phyloP scores from a whole-genome alignment of 2,888 invertebrate genomes.

The Pecten maximus region DNA sequence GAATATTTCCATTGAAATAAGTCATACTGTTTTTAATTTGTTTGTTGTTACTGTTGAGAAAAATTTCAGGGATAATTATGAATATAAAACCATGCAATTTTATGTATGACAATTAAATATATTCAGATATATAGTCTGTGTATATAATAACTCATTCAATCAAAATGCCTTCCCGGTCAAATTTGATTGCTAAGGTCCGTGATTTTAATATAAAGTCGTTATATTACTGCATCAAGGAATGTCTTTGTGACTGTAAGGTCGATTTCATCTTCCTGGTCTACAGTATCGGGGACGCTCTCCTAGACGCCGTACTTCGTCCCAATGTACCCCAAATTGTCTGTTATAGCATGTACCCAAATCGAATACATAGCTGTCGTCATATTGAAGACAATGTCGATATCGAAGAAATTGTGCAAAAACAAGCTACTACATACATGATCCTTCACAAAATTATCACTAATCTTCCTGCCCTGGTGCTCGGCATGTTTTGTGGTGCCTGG shows the following conservation, averaged over 20 bases:
- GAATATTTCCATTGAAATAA: no score
- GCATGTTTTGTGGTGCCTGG: constrained; percentile 80
- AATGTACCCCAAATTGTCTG: constrained; percentile 78
- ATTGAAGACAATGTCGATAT: constrained; percentile 60
- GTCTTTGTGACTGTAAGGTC: constrained; percentile 68
- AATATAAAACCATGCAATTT: background rate
- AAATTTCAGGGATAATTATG: no score
- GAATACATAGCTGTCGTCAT: constrained; percentile 62
- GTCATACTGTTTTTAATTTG: no score
- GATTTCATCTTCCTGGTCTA: constrained; percentile 78
- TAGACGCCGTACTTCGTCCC: constrained; percentile 78
- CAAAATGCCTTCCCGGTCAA: constrained; percentile 25
- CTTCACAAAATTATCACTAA: constrained; percentile 76
- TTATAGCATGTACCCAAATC: constrained; percentile 60
- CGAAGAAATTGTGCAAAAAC: constrained; percentile 74
- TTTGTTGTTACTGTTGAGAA: no score
- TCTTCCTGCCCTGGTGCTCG: constrained; percentile 77
- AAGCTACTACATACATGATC: constrained; percentile 76
- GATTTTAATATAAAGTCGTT: background rate
- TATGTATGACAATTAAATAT: background rate
- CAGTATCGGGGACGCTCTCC: constrained; percentile 78
- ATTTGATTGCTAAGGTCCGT: background rate
- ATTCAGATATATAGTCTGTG: background rate
- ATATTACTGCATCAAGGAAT: constrained; percentile 40
- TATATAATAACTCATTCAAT: background rate